Base-by-base conservation (phyloP, 2,888 invertebrate genomes). In the Allygus modestus region DNA sequence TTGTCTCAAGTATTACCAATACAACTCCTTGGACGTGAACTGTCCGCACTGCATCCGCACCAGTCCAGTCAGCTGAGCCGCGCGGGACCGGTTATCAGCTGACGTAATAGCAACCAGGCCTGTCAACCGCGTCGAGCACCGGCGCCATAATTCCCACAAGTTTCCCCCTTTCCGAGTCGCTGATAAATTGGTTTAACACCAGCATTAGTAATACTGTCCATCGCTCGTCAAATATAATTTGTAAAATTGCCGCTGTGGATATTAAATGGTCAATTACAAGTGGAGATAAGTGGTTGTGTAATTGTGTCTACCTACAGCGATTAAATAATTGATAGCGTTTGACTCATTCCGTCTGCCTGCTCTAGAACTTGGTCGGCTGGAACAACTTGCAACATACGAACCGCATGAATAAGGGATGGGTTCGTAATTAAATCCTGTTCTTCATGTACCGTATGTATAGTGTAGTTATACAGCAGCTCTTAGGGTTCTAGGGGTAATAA, bases 241-340 rank as follows among this genome's bases (percentile, higher is more conserved):
- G 26, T 20, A 5, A 58, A 58, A 23, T 58, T 58, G 58, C 58
- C 58, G 7, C 26, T 20, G 20, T 4, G 58, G 26, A 58, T 20
- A 58, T 58, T 58, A 58, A 58, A 58, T 26, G 58, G 2, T 26
- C 58, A 58, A 58, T 58, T 58, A 58, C 58, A 2, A 12, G 23
- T 20, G 23, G 58, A 23, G 58, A 20, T 58, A 58, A 58, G 20
- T 58, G 58, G 58, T 7, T 23, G 20, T 58, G 58, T 58, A 58
- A 58, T 58, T 58, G 58, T 58, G 7, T 58, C 26, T 5, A 58
- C 2, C 7, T 58, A 26, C 58, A 58, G 31, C 65, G 26, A 65
- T 65, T 65, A 65, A 65, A 65, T 65, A 28, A 65, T 65, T 28
- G 28, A 65, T 65, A 58, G 1, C 20, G 58, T 23, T 15, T 58